These are phyloP conservation scores for Xestia rhomboidea DNA, from an alignment of 2,888 invertebrate species.

Conservation along the genomic window DNA sequence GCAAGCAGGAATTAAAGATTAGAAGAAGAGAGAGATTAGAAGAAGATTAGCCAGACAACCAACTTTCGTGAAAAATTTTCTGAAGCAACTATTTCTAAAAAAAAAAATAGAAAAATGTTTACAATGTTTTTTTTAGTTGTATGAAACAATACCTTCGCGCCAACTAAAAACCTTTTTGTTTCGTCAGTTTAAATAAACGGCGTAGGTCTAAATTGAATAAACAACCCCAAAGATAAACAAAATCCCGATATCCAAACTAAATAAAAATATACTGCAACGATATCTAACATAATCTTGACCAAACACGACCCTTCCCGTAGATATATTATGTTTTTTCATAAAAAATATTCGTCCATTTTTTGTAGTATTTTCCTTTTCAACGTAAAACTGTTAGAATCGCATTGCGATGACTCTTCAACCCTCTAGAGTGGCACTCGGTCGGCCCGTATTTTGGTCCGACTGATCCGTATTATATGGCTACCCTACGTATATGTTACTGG, in stretches of 20 bases:
- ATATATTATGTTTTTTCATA: slow-evolving; percentile 56
- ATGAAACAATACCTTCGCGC: not conserved
- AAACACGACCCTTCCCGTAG: slow-evolving; percentile 52
- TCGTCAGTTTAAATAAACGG: not conserved
- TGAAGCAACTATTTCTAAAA: too few species aligned
- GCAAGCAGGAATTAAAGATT: too few species aligned
- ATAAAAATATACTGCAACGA: slow-evolving; percentile 44
- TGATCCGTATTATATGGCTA: slow-evolving; percentile 38
- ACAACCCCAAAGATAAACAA: slow-evolving; percentile 21
- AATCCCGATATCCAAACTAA: slow-evolving; percentile 26
- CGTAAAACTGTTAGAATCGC: slow-evolving; percentile 59
- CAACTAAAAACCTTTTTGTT: not conserved
- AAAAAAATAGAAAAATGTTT: too few species aligned
- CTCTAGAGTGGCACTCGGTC: slow-evolving; percentile 47
- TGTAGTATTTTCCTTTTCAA: slow-evolving; percentile 48
- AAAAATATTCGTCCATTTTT: slow-evolving; percentile 54
- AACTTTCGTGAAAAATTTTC: not conserved
- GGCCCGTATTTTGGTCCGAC: slow-evolving; percentile 34
- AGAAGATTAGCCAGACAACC: too few species aligned
- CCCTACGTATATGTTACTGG: slow-evolving; percentile 19
- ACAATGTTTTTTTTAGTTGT: too few species aligned
- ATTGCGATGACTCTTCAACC: slow-evolving; percentile 53
- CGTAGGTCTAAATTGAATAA: slow-evolving; percentile 11
- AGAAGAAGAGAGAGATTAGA: too few species aligned
- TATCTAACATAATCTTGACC: slow-evolving; percentile 44